A percentile compares a stretch with the other conserved stretches of the same genome.
Evolutionary conservation across 2,888 invertebrate species (phyloP).

Genomic region (Orchesellides sinensis): DNA sequence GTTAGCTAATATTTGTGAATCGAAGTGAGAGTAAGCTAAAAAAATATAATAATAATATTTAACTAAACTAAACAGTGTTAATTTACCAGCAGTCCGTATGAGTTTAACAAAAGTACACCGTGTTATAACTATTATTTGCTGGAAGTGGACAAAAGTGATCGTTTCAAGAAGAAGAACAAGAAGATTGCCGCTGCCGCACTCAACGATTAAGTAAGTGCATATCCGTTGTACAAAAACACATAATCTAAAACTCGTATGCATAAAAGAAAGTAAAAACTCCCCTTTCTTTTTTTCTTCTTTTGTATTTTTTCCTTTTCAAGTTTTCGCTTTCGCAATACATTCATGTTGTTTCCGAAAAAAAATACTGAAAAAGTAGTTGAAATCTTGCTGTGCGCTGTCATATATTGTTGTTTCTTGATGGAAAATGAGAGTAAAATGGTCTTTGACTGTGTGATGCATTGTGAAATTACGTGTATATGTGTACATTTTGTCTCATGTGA

Average conservation of each 20-base stretch:
- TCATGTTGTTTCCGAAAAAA: conserved; percentile 16
- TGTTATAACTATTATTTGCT: background rate
- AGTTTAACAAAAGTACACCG: conserved; percentile 35
- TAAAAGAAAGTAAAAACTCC: conserved; percentile 32
- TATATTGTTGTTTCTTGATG: background rate
- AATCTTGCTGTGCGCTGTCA: background rate
- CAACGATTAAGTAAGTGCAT: conserved; percentile 15
- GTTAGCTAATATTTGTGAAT: background rate
- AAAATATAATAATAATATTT: too few species aligned
- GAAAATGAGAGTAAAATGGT: background rate
- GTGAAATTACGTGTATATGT: background rate
- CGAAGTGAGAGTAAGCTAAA: background rate
- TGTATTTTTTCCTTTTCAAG: background rate
- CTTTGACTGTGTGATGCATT: conserved; percentile 14
- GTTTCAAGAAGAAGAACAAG: too few species aligned
- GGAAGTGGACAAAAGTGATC: too few species aligned
- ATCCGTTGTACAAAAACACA: too few species aligned
- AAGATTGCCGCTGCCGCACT: too few species aligned
- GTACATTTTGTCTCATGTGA: background rate
- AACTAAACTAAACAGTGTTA: background rate
- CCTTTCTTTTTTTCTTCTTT: background rate
- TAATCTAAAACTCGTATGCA: too few species aligned
- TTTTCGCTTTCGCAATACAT: conserved; percentile 20
- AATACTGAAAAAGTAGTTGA: conserved; percentile 17
- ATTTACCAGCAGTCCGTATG: conserved; percentile 36